phyloP scores from a whole-genome alignment of 64 coral and sea anemone species.

The Montipora foliosa region DNA sequence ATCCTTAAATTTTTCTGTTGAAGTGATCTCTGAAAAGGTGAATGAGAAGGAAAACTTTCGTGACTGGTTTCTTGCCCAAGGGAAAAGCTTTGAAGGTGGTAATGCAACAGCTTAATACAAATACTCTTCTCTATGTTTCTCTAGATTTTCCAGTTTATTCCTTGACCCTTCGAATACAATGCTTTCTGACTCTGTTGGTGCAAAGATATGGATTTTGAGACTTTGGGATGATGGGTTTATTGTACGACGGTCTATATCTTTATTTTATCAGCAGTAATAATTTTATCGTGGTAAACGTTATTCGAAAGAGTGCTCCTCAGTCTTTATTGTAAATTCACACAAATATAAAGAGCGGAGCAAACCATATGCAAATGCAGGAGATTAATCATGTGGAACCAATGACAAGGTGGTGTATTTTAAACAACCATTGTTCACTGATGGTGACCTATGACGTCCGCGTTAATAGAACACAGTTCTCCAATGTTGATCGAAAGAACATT shows the following conservation, averaged over 20 bases:
- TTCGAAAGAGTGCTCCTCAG: neutral
- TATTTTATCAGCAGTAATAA: neutral
- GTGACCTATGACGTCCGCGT: neutral
- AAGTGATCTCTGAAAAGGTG: neutral
- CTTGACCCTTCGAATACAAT: neutral
- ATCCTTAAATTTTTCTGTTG: neutral
- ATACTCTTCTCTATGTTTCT: neutral
- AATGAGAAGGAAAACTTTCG: neutral
- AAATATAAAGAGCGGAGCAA: conserved; percentile 9
- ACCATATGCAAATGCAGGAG: conserved; percentile 23
- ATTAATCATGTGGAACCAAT: conserved; percentile 56
- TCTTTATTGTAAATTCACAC: neutral
- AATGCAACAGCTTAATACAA: neutral
- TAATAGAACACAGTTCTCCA: neutral
- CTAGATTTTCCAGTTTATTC: neutral
- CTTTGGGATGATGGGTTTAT: neutral
- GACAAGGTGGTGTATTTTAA: conserved; percentile 23
- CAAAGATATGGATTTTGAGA: neutral
- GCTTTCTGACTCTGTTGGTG: neutral
- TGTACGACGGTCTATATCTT: neutral
- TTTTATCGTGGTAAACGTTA: neutral
- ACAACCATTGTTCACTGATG: conserved; percentile 33
- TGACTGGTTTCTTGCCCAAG: conserved; percentile 2
- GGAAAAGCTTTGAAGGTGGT: neutral
- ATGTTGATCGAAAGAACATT: neutral